Evolutionary conservation across 2,113 vertebrate species (phyloP), one percentile per base, ranked within the genome.

Genomic region (Corvus moneduloides): DNA sequence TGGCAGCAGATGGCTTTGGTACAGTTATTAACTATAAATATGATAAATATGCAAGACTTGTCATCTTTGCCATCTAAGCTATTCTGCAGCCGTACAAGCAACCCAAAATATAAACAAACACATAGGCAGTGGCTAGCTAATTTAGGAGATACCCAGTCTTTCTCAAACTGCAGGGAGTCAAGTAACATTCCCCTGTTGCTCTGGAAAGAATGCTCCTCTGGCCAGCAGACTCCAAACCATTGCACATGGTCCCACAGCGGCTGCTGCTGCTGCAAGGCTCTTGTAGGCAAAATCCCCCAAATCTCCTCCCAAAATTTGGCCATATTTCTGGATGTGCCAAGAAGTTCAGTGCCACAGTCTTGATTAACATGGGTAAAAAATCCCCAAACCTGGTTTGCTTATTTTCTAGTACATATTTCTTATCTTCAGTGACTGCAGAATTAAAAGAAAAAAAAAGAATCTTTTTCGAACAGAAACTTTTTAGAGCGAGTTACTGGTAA

Each of bases 121-220:
- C 1, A 2, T 11, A 71, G 37, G 43, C 78, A 67, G 43, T 87
- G 21, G 86, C 46, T 83, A 86, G 75, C 55, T 88, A 97, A 97
- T 97, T 97, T 94, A 94, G 74, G 79, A 90, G 97, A 78, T 41
- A 93, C 35, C 22, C 86, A 26, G 32, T 39, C 73, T 93, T 95
- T 85, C 96, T 96, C 90, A 96, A 96, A 94, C 94, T 75, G 35
- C 48, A 82, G 39, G 68, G 84, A 95, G 84, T 91, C 52, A 2
- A 81, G 56, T 61, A 71, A 90, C 81, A 91, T 33, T 56, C 82
- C 39, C n/a, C 89, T 94, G 97, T 96, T 84, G 44, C 71, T 23
- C 20, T 28, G 74, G 90, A 96, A 92, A 87, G 94, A 94, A 75
- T 84, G 61, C 23, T 83, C 46, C 71, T 66, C 43, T 43, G 14